phyloP scores from a whole-genome alignment of 2,888 invertebrate genomes.

The Tholera decimalis region DNA sequence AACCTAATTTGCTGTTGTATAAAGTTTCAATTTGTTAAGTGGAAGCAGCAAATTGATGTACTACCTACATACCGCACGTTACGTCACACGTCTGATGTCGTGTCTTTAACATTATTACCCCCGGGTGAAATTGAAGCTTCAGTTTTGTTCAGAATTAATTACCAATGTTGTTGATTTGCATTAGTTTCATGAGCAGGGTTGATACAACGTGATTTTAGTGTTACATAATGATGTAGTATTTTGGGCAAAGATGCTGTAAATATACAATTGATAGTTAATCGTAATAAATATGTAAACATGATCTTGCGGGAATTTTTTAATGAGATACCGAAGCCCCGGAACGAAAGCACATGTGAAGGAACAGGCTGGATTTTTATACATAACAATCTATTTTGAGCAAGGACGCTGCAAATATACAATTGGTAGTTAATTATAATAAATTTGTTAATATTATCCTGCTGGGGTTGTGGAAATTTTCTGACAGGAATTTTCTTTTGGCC shows the following conservation, averaged over 20 bases:
- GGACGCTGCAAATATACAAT: not conserved
- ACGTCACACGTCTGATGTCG: constrained; percentile 27
- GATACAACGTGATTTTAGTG: constrained; percentile 17
- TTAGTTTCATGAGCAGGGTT: constrained; percentile 34
- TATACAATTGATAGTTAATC: not conserved
- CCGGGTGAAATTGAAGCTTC: constrained; percentile 45
- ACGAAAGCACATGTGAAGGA: too few species aligned
- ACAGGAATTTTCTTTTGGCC: too few species aligned
- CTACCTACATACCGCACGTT: not conserved
- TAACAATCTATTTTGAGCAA: constrained; percentile 8
- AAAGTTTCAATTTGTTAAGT: not conserved
- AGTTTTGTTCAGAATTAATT: constrained; percentile 63
- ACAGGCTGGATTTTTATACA: too few species aligned
- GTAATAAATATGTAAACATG: not conserved
- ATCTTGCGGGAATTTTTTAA: not conserved
- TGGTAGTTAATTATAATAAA: not conserved
- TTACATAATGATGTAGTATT: constrained; percentile 11
- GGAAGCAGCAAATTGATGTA: not conserved
- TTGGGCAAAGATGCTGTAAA: not conserved
- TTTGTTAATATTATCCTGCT: not conserved
- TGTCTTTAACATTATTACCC: constrained; percentile 68
- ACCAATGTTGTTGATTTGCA: constrained; percentile 56
- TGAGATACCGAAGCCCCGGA: too few species aligned
- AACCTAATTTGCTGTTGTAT: not conserved
- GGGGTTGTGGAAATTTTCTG: too few species aligned